phyloP scores from a whole-genome alignment of 2,888 invertebrate species.

The Mesochorus sp. region DNA sequence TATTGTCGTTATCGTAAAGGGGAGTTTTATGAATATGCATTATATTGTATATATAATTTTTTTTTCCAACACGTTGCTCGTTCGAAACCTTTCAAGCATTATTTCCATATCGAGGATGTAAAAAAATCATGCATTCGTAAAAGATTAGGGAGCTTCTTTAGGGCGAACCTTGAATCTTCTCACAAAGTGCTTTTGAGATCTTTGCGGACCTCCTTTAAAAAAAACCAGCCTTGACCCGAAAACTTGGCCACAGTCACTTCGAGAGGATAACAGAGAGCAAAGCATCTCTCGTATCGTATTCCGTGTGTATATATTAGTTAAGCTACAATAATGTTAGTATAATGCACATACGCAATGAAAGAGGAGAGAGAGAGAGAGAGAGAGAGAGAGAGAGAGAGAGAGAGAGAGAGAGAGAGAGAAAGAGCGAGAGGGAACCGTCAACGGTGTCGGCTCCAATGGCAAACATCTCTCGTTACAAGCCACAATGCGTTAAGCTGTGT shows the following conservation, averaged over 20 bases:
- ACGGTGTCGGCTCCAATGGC: conserved; percentile 51
- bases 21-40: too few species aligned
- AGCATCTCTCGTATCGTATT: not conserved
- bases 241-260: conserved; percentile 36
- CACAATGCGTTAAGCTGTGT: conserved; percentile 56
- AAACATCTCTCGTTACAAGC: conserved; percentile 55
- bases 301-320: not conserved
- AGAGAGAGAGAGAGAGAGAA: not conserved
- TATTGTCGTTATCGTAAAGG: not conserved
- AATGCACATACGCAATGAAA: not conserved
- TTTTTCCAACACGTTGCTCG: too few species aligned
- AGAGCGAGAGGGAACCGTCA: conserved; percentile 24
- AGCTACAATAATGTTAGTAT: not conserved
- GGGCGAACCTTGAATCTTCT: not conserved
- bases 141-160: not conserved
- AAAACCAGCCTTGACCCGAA: conserved; percentile 58
- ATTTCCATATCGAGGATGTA: too few species aligned
- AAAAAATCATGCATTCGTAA: too few species aligned
- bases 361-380: not conserved
- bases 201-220: conserved; percentile 4
- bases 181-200: too few species aligned
- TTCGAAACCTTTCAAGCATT: too few species aligned
- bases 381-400: not conserved
- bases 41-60: too few species aligned
- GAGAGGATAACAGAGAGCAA: not conserved